Percentiles rank a stretch among this genome's conserved stretches.
phyloP scores from a whole-genome alignment of 2,888 invertebrate genomes.

The Glyphotaelius pellucidus region DNA sequence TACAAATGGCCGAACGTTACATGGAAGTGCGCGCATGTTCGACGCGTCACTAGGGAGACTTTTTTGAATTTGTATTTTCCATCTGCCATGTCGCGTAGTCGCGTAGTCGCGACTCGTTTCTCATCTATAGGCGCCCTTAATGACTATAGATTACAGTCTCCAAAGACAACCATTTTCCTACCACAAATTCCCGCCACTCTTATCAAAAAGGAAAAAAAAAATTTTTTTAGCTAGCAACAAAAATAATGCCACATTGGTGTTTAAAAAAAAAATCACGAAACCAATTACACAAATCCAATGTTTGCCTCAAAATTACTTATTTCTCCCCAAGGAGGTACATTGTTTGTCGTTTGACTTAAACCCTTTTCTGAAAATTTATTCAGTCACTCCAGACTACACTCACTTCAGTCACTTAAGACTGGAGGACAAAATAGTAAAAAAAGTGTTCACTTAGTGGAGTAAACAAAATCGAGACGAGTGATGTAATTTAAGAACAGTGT shows the following conservation, averaged over 20 bases:
- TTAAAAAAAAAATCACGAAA: neutral
- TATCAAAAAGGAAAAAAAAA: neutral
- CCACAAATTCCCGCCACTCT: no score
- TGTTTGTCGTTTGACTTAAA: constrained; percentile 1
- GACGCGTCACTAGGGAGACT: no score
- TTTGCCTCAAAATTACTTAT: neutral
- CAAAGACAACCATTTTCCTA: no score
- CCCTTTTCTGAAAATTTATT: neutral
- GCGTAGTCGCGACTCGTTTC: no score
- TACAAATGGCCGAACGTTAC: no score
- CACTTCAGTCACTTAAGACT: neutral
- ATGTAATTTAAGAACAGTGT: constrained; percentile 5
- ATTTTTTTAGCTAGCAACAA: neutral
- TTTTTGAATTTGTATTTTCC: no score
- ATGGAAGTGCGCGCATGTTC: no score
- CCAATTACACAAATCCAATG: neutral
- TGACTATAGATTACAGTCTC: no score
- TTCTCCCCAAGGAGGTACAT: neutral
- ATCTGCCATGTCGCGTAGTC: no score
- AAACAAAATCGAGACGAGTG: neutral
- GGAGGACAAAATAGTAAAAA: neutral
- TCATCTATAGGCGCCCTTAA: no score
- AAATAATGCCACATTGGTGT: neutral
- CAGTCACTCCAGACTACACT: no score
- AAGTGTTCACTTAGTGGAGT: neutral